phyloP scores from a whole-genome alignment of 1,140 invertebrate species.

The Drosophila tristis region DNA sequence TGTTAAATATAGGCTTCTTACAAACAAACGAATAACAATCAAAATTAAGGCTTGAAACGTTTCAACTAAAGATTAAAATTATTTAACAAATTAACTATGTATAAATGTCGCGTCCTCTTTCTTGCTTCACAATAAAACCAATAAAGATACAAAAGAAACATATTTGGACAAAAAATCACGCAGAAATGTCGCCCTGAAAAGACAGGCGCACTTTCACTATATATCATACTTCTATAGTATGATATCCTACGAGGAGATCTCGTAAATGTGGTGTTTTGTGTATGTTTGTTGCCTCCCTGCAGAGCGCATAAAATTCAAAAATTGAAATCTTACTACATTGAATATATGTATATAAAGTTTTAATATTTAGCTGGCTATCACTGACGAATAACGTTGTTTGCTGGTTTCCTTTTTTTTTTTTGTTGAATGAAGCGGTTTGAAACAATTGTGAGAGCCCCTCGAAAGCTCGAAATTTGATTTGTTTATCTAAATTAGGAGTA shows the following conservation, averaged over 20 bases:
- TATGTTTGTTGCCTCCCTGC: constrained; percentile 37
- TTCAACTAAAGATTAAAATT: constrained; percentile 75
- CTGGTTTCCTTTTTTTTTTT: constrained; percentile 18
- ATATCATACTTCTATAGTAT: constrained; percentile 3
- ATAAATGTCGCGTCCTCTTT: constrained; percentile 36
- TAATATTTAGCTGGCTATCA: constrained; percentile 63
- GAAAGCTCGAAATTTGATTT: constrained; percentile 23
- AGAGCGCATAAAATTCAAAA: constrained; percentile 69
- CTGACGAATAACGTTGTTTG: constrained; percentile 64
- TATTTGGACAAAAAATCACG: constrained; percentile 78
- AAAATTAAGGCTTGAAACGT: constrained; percentile 35
- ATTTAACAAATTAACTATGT: constrained; percentile 72
- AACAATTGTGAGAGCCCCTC: constrained; percentile 15
- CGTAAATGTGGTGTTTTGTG: constrained; percentile 46
- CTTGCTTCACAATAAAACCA: constrained; percentile 34
- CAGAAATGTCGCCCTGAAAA: constrained; percentile 51
- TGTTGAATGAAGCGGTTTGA: constrained; percentile 40
- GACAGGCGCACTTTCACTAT: constrained; percentile 40
- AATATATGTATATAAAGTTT: constrained; percentile 39
- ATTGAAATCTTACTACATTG: constrained; percentile 61
- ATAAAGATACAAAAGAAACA: constrained; percentile 15
- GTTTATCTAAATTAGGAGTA: constrained; percentile 40
- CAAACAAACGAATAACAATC: constrained; percentile 70
- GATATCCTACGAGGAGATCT: constrained; percentile 22
- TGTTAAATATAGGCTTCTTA: constrained; percentile 55